phyloP scores from a whole-genome alignment of 2,113 vertebrate genomes.

The Saccopteryx bilineata region DNA sequence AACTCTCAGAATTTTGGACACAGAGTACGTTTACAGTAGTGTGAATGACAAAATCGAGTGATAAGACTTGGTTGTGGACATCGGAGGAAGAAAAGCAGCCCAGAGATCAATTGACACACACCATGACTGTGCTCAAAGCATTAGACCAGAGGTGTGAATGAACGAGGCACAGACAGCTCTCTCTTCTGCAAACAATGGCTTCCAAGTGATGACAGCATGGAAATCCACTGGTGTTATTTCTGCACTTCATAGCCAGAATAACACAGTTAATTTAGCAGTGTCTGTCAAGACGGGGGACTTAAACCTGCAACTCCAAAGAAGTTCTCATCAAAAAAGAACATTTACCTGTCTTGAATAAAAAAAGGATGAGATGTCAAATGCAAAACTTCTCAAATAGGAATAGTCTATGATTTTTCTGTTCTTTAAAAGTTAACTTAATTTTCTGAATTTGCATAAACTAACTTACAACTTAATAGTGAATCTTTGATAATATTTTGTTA shows the following conservation, averaged over 20 bases:
- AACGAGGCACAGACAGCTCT: constrained; percentile 57
- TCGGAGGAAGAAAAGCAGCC: not conserved
- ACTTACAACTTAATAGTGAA: not conserved
- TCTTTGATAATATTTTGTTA: not conserved
- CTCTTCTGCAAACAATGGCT: constrained; percentile 58
- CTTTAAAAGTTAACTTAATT: not conserved
- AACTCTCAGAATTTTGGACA: not conserved
- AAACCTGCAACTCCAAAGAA: not conserved
- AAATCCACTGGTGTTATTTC: constrained; percentile 62
- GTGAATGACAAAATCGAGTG: not conserved
- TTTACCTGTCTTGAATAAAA: not conserved
- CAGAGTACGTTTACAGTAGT: not conserved
- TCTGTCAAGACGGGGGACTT: constrained; percentile 59
- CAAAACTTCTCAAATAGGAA: not conserved
- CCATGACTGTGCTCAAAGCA: not conserved
- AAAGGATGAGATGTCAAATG: not conserved
- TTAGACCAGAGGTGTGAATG: constrained; percentile 30
- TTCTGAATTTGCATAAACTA: not conserved
- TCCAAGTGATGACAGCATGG: constrained; percentile 12
- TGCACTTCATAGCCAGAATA: constrained; percentile 55
- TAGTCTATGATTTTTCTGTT: not conserved
- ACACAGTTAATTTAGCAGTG: not conserved
- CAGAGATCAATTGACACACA: not conserved
- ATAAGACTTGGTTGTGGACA: not conserved
- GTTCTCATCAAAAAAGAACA: constrained; percentile 8